These are phyloP conservation scores for Crotophaga sulcirostris DNA, from an alignment of 2,113 vertebrate genomes.

Conservation along the genomic window DNA sequence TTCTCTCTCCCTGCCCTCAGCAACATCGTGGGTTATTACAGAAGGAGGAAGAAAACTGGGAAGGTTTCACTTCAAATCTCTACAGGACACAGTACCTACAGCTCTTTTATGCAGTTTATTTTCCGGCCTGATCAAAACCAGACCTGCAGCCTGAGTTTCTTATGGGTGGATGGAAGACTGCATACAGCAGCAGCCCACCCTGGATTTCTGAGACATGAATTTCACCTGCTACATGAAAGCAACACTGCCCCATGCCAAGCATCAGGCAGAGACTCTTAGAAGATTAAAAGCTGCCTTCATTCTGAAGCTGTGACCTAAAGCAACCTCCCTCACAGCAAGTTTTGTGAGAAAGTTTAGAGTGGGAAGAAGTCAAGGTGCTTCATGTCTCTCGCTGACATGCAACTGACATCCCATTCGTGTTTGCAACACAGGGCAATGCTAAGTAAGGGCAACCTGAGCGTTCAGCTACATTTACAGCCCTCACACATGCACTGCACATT, in stretches of 20 bases:
- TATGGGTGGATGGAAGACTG: background rate
- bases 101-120: background rate
- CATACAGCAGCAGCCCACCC: background rate
- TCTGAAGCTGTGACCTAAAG: background rate
- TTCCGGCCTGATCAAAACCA: background rate
- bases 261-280: background rate
- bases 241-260: background rate
- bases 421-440: fast-evolving
- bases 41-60: fast-evolving
- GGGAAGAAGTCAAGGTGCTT: background rate
- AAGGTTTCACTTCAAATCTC: background rate
- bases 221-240: background rate
- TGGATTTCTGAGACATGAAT: fast-evolving
- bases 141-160: background rate
- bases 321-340: background rate
- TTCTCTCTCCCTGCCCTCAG: background rate
- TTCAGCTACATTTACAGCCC: background rate
- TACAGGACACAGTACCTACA: background rate
- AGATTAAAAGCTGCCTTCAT: background rate
- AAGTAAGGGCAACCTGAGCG: background rate
- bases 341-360: background rate
- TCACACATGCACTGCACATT: fast-evolving
- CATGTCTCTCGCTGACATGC: fast-evolving
- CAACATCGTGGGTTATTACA: background rate
- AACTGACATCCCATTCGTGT: fast-evolving